Evolutionary conservation across 2,888 invertebrate species (phyloP).

Genomic region (Drosophila testacea): DNA sequence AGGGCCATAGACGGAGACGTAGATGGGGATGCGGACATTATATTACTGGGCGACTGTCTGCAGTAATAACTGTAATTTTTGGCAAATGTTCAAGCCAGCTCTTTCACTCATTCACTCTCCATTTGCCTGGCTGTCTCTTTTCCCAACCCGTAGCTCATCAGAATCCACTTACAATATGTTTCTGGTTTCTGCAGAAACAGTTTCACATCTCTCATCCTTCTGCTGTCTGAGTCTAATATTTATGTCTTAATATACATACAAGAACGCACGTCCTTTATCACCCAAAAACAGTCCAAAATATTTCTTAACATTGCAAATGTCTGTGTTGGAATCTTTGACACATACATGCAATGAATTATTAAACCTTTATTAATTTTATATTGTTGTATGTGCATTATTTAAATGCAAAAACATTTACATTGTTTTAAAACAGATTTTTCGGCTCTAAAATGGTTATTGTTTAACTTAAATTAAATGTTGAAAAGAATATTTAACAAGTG

Average conservation of each 20-base stretch:
- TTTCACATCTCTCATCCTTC: background rate
- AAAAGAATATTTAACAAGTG: background rate
- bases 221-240: slow-evolving; percentile 58
- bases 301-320: slow-evolving; percentile 52
- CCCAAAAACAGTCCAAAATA: slow-evolving; percentile 59
- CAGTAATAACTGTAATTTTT: slow-evolving; percentile 80
- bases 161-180: slow-evolving; percentile 60
- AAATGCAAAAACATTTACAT: slow-evolving; percentile 6
- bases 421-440: background rate
- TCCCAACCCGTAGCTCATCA: slow-evolving; percentile 46
- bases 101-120: slow-evolving; percentile 10
- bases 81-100: slow-evolving; percentile 65
- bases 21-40: slow-evolving; percentile 40
- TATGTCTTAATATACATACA: slow-evolving; percentile 70
- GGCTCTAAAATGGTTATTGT: background rate
- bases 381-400: slow-evolving; percentile 1
- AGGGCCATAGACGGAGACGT: background rate
- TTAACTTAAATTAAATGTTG: background rate
- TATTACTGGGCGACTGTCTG: slow-evolving; percentile 62
- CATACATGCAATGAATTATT: slow-evolving; percentile 66
- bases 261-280: slow-evolving; percentile 52
- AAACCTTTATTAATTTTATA: slow-evolving; percentile 32
- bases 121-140: slow-evolving; percentile 1
- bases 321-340: slow-evolving; percentile 32
- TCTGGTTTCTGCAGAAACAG: slow-evolving; percentile 13